Evolutionary conservation across 2,113 vertebrate species (phyloP).

Genomic region (Noturus placidus): DNA sequence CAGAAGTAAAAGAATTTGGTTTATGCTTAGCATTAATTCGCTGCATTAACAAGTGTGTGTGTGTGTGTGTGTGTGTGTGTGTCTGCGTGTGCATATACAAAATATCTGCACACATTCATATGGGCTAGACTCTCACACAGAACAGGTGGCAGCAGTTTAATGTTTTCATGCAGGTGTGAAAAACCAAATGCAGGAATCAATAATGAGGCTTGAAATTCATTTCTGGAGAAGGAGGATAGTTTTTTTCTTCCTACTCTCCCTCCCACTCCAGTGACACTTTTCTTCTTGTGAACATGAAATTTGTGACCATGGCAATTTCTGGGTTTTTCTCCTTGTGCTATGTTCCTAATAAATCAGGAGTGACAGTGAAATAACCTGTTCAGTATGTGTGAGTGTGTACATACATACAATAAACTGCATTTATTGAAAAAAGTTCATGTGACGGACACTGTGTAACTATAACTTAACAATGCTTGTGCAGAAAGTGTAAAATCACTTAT

Average conservation of each 20-base stretch:
- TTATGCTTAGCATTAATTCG: not conserved
- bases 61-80: not conserved
- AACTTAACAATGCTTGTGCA: not conserved
- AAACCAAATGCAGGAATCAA: slow-evolving; percentile 48
- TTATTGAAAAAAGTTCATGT: too few relatives aligned
- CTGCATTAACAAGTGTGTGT: not conserved
- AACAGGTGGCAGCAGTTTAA: slow-evolving; percentile 48
- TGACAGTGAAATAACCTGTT: slow-evolving; percentile 5
- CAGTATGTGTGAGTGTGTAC: not conserved
- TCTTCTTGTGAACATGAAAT: slow-evolving; percentile 47
- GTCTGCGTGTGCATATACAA: not conserved
- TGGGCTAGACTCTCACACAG: slow-evolving; percentile 39
- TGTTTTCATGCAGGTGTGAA: slow-evolving; percentile 60
- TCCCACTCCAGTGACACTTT: slow-evolving; percentile 51
- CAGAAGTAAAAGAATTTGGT: not conserved
- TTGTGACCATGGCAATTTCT: slow-evolving; percentile 45
- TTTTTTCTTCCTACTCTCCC: not conserved
- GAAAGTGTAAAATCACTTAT: not conserved
- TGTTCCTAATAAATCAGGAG: slow-evolving; percentile 38
- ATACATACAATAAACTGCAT: not conserved
- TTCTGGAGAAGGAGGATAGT: slow-evolving; percentile 53
- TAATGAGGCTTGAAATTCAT: slow-evolving; percentile 72
- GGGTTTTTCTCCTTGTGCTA: slow-evolving; percentile 6
- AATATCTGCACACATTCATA: not conserved
- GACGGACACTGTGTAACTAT: not conserved